Percentiles rank a stretch among this genome's conserved stretches.
Evolutionary conservation across 2,797 vertebrate species (phyloP).

Genomic region (Anguilla anguilla): DNA sequence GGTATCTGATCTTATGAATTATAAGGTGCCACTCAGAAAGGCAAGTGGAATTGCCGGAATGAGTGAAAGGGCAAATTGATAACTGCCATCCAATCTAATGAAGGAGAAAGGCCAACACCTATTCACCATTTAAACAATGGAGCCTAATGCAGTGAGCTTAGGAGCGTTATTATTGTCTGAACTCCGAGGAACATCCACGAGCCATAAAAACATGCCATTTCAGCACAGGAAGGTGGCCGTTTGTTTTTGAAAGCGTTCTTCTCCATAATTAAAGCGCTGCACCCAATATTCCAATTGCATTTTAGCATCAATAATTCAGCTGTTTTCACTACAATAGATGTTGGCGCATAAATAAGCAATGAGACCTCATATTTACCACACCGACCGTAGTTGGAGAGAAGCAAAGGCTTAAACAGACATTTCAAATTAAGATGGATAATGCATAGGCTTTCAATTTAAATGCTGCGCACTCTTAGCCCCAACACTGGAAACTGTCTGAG

Average conservation of each 20-base stretch:
- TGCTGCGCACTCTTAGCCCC: conserved; percentile 55
- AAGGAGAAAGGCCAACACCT: conserved; percentile 7
- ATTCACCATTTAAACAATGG: conserved; percentile 22
- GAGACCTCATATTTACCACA: conserved; percentile 75
- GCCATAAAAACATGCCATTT: background rate
- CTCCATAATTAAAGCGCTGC: conserved; percentile 79
- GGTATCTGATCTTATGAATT: background rate
- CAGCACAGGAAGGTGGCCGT: conserved; percentile 55
- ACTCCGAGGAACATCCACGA: background rate
- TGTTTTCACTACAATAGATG: conserved; percentile 83
- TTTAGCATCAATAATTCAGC: conserved; percentile 85
- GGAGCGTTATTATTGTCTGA: background rate
- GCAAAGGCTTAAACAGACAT: conserved; percentile 77
- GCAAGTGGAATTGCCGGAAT: conserved; percentile 3
- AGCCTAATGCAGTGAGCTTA: background rate
- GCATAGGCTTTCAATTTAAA: conserved; percentile 64
- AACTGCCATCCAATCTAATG: background rate
- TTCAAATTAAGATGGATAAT: conserved; percentile 83
- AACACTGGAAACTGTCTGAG: conserved; percentile 76
- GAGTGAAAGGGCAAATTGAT: conserved; percentile 23
- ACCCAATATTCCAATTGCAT: conserved; percentile 81
- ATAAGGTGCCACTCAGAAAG: background rate
- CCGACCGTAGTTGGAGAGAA: conserved; percentile 55
- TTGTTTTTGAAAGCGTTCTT: conserved; percentile 76
- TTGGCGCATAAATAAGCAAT: conserved; percentile 80